Conservation (phyloP, 2,888 invertebrate genomes). For the Quadriops clusia region DNA sequence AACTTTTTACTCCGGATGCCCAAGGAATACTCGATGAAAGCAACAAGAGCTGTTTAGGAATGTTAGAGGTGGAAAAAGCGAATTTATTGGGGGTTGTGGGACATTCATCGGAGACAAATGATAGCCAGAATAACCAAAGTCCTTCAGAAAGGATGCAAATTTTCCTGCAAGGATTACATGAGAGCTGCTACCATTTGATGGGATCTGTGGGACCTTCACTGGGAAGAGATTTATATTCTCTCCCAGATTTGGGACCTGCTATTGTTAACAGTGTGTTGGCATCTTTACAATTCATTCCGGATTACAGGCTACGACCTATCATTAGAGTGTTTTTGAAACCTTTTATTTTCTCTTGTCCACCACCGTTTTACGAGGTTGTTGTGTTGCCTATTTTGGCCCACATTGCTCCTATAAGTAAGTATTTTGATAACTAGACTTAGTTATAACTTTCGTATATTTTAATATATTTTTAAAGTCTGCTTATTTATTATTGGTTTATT, state of each 20-base stretch:
- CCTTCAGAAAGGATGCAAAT: slow-evolving; percentile 75
- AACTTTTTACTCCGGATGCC: slow-evolving; percentile 62
- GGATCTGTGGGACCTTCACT: slow-evolving; percentile 67
- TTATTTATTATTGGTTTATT: neutral
- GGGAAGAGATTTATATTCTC: slow-evolving; percentile 76
- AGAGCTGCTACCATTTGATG: slow-evolving; percentile 69
- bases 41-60: slow-evolving; percentile 56
- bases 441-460: neutral
- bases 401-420: slow-evolving; percentile 68
- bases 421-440: slow-evolving; percentile 6
- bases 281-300: slow-evolving; percentile 64
- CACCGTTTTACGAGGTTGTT: slow-evolving; percentile 63
- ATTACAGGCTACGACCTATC: slow-evolving; percentile 72
- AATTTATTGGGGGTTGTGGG: slow-evolving; percentile 55
- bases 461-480: neutral
- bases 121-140: slow-evolving; percentile 34
- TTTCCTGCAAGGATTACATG: slow-evolving; percentile 66
- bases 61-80: slow-evolving; percentile 65
- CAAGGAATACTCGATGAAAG: slow-evolving; percentile 50
- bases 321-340: slow-evolving; percentile 77
- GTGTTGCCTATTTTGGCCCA: slow-evolving; percentile 69
- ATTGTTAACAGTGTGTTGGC: slow-evolving; percentile 60
- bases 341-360: slow-evolving; percentile 76
- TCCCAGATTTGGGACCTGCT: slow-evolving; percentile 62
- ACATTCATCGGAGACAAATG: slow-evolving; percentile 28